Base-by-base conservation (phyloP, 2,888 invertebrate genomes). In the Perdita meconis region DNA sequence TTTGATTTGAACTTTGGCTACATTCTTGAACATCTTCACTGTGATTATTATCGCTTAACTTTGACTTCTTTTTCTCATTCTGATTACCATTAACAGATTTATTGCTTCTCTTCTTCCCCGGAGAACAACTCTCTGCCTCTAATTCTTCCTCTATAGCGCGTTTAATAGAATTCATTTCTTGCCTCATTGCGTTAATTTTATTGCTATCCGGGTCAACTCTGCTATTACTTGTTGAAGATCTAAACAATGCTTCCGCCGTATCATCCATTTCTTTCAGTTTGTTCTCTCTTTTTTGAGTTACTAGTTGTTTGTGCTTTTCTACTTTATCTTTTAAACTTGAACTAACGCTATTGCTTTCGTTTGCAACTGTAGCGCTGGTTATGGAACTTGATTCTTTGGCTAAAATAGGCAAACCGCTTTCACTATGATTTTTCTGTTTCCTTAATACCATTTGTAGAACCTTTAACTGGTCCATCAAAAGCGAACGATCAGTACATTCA, bases 391-490 rank as follows among this genome's bases (percentile, higher is more conserved):
- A n/a, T 3, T 24, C 61, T 8, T 26, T 65, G 36, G 67, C 36
- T 2, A 69, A 26, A 12, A 50, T 5, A 5, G 44, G 30, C 0
- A 61, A 56, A 47, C 30, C 71, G 6, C 24, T 68, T 22, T n/a
- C 63, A 34, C 70, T 78, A 24, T 53, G 83, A 2, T 83, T 78
- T 30, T 77, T 84, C 10, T 88, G 93, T 92, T 68, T 94, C 63
- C 59, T 93, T 84, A 88, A 92, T 90, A 83, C 93, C 92, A 47
- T 93, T 83, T 59, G 94, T 89, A 85, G 93, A 82, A 86, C 79
- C 81, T 87, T 90, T 10, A 91, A 69, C 68, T 92, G 92, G 34
- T 90, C 87, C 51, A 85, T 38, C n/a, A 92, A 76, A 36, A 87
- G 83, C n/a, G 84, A 81, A 55, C 82, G 83, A 76, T 90, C 88